A percentile compares a stretch with the other conserved stretches of the same genome.
These are phyloP conservation scores for Nasonia giraulti DNA, from an alignment of 1,140 invertebrate genomes.

Conservation along the genomic window DNA sequence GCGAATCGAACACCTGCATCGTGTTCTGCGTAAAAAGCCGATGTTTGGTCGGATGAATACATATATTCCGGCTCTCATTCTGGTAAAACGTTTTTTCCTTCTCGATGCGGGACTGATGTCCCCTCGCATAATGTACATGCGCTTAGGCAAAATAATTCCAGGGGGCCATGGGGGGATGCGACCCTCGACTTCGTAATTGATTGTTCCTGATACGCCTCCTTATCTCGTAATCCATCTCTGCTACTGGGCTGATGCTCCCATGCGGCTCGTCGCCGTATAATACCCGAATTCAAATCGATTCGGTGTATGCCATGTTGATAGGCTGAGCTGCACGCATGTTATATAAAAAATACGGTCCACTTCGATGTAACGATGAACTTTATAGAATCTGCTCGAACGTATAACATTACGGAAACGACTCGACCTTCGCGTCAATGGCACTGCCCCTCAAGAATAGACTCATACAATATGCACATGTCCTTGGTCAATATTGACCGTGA, in stretches of 20 bases:
- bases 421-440: not conserved
- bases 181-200: slow-evolving; percentile 71
- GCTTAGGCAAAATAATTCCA: slow-evolving; percentile 37
- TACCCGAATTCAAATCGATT: slow-evolving; percentile 39
- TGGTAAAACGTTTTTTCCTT: slow-evolving; percentile 56
- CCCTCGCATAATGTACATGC: not conserved
- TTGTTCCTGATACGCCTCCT: slow-evolving; percentile 71
- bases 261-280: slow-evolving; percentile 28
- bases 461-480: slow-evolving; percentile 58
- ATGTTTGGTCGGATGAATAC: not conserved
- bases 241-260: slow-evolving; percentile 53
- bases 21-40: not conserved
- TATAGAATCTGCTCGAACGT: not conserved
- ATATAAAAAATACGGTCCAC: not conserved
- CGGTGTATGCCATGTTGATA: not conserved
- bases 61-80: not conserved
- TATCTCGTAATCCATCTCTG: slow-evolving; percentile 69
- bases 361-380: not conserved
- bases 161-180: slow-evolving; percentile 37
- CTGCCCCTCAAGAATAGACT: slow-evolving; percentile 66
- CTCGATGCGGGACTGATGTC: slow-evolving; percentile 13
- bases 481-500: slow-evolving; percentile 67
- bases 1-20: not conserved
- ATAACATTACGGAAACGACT: not conserved
- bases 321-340: not conserved